Percentiles rank a stretch among this genome's conserved stretches.
phyloP scores from a whole-genome alignment of 2,113 vertebrate species.

The Percopsis transmontana region DNA sequence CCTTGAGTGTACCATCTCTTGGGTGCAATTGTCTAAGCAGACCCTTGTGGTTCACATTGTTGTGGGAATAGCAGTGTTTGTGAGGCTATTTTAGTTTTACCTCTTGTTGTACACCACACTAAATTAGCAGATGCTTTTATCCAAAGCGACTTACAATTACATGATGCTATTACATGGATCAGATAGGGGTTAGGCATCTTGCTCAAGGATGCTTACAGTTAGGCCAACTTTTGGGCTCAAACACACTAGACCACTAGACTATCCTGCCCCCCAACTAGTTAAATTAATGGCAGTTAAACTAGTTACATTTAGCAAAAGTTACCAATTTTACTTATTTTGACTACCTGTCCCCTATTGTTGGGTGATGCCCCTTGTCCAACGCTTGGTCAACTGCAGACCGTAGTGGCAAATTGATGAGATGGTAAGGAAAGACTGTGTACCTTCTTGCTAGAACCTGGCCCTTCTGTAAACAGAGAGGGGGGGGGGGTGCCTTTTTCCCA shows the following conservation, averaged over 20 bases:
- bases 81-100: background rate
- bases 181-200: too few species aligned
- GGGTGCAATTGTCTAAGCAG: background rate
- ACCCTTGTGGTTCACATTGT: slow-evolving; percentile 2
- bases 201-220: too few species aligned
- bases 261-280: too few species aligned
- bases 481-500: background rate
- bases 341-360: background rate
- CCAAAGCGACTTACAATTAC: too few species aligned
- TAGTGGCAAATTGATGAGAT: background rate
- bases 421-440: background rate
- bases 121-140: too few species aligned
- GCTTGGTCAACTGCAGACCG: background rate
- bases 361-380: background rate
- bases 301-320: background rate
- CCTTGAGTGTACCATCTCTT: background rate
- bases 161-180: too few species aligned
- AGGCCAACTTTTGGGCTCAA: too few species aligned
- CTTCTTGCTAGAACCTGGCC: slow-evolving; percentile 15
- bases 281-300: background rate
- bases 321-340: background rate
- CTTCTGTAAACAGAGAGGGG: slow-evolving; percentile 20
- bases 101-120: background rate
- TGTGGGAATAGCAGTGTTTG: background rate
- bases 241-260: too few species aligned